Evolutionary conservation across 1,140 invertebrate species (phyloP), one percentile per base, ranked within the genome.

Genomic region (Argopecten irradians): DNA sequence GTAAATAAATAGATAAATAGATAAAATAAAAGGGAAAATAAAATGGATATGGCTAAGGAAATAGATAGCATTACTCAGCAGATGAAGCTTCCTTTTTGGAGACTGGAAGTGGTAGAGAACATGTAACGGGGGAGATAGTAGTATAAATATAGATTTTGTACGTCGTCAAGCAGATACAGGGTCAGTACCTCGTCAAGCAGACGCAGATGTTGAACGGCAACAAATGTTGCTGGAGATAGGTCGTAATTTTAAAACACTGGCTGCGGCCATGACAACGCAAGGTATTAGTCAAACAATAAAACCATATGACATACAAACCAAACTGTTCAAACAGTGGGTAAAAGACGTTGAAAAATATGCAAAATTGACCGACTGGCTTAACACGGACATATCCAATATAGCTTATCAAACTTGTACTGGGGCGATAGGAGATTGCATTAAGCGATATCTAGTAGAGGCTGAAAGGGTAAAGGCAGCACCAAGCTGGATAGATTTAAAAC

Each of bases 321-420:
- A 14, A 14, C 84, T 86, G 46, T 89, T 83, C 34, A 46, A 89
- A 86, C 43, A 85, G 22, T 89, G 88, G 88, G 35, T 89, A 5
- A 82, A 84, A 43, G 36, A 82, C 11, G 55, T 89, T n/a, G 88
- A 89, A 46, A 89, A 86, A 84, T 86, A 89, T 83, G 85, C 55
- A n/a, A 43, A n/a, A 13, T 32, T 89, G 33, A 46, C 85, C 13
- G 34, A 36, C 5, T 43, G n/a, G 16, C 33, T 11, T 13, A 36
- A 16, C 11, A 19, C 83, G 7, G 84, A 71, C 9, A 86, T 86
- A 9, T 32, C 13, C 8, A 36, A 28, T 8, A n/a, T 89, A 0
- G 85, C 85, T 9, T 86, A 83, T 34, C 19, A 83, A 32, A 41
- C 88, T 1, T 16, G 71, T 46, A 86, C 34, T 34, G 82, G 71